Percentiles rank a stretch among this genome's conserved stretches.
phyloP scores from a whole-genome alignment of 2,888 invertebrate genomes.

The Buathra laborator region DNA sequence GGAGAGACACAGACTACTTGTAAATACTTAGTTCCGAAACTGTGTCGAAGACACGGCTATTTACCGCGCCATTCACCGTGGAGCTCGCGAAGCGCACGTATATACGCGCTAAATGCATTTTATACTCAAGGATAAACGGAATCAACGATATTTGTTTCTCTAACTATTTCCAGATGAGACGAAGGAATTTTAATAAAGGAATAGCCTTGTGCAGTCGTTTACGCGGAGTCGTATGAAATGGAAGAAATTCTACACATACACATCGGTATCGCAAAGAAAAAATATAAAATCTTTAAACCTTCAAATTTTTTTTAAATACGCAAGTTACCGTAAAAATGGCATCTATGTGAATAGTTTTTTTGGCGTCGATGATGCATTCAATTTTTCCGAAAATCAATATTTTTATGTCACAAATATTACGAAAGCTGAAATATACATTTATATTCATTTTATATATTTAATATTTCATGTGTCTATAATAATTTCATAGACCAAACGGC shows the following conservation, averaged over 20 bases:
- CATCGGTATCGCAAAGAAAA: not conserved
- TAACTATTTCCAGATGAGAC: slow-evolving; percentile 23
- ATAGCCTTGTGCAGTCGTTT: slow-evolving; percentile 9
- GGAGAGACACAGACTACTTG: not conserved
- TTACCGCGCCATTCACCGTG: slow-evolving; percentile 26
- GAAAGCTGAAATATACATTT: too few relatives aligned
- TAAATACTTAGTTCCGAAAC: slow-evolving; percentile 42
- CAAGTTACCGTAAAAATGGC: too few relatives aligned
- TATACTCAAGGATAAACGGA: slow-evolving; percentile 46
- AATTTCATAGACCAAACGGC: not conserved
- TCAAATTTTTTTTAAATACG: too few relatives aligned
- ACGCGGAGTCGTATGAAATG: not conserved
- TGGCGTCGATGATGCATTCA: too few relatives aligned
- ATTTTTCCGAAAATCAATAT: too few relatives aligned
- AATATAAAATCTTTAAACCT: not conserved
- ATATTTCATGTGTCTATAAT: too few relatives aligned
- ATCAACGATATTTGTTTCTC: slow-evolving; percentile 26
- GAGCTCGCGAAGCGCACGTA: not conserved
- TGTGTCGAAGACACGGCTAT: slow-evolving; percentile 44
- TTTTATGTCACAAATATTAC: too few relatives aligned
- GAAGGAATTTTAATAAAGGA: slow-evolving; percentile 29
- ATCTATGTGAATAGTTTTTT: too few relatives aligned
- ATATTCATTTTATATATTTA: too few relatives aligned
- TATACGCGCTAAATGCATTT: slow-evolving; percentile 31
- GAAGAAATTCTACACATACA: not conserved